Conservation (phyloP, 2,888 invertebrate species). For the Candidula unifasciata region DNA sequence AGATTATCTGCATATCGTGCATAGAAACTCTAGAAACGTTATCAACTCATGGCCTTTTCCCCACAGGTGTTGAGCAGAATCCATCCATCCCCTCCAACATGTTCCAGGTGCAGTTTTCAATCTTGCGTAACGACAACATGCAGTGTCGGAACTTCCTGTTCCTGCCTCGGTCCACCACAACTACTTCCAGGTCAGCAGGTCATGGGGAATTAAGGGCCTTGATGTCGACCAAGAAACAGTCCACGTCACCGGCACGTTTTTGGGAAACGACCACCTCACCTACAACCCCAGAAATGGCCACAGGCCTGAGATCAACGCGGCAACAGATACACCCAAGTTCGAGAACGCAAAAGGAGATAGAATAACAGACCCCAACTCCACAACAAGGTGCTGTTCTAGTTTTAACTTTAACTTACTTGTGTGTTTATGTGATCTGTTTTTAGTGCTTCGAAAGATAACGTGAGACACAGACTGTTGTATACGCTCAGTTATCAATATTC, state of each 20-base stretch:
- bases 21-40: no score
- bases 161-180: conserved; percentile 11
- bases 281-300: conserved; percentile 3
- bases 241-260: no score
- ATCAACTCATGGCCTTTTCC: no score
- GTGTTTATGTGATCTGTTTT: not conserved
- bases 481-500: not conserved
- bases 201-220: not conserved
- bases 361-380: not conserved
- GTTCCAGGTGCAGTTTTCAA: conserved; percentile 51
- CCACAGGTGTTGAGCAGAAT: conserved; percentile 47
- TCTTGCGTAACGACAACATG: conserved; percentile 38
- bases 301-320: not conserved
- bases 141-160: conserved; percentile 19
- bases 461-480: not conserved
- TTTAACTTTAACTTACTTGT: not conserved
- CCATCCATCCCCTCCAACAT: conserved; percentile 6
- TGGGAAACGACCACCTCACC: not conserved
- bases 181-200: conserved; percentile 24
- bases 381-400: not conserved
- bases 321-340: not conserved
- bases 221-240: not conserved
- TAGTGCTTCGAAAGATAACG: not conserved
- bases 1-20: no score
- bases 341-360: conserved; percentile 10